Base-by-base conservation (phyloP, 2,113 vertebrate genomes). In the Crotalus tigris region DNA sequence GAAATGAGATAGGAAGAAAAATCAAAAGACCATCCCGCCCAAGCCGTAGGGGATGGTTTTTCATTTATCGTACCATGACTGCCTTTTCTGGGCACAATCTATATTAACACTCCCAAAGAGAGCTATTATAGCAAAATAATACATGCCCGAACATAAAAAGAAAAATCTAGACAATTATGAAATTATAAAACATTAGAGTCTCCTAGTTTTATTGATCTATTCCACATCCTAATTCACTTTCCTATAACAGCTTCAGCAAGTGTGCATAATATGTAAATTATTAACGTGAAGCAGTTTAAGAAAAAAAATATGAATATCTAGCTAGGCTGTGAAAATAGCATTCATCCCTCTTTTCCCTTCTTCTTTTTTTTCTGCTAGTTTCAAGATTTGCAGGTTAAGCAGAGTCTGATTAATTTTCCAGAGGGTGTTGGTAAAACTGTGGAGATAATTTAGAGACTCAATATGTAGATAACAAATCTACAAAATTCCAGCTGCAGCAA, bases 131-230 rank as follows among this genome's bases (percentile, higher is more conserved):
- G 81, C 46, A 33, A 88, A 95, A 59, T 88, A 91, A 95, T 55
- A 3, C 33, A 24, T 57, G 54, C 0, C 58, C 46, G 49, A 11
- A 59, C 90, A 86, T 69, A 89, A 92, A 93, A 87, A 89, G 33
- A 81, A 92, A 93, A 90, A 89, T 54, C 81, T 61, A 92, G 91
- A 49, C 46, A 94, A 91, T 95, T 95, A 94, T 92, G 95, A 93
- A 94, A 96, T 94, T 93, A 96, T 90, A 49, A 90, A 93, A 91
- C 94, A 94, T 93, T 95, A 87, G 57, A n/a, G 85, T 94, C 87
- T 11, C 86, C 87, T 1, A 8, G 93, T 91, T 90, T 75, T 88
- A 1, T 88, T 55, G 59, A 17, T 91, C 75, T 87, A 54, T 90
- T 85, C 81, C 21, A 19, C 4, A 64, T 5, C 4, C 0, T 57